Evolutionary conservation across 2,888 invertebrate genomes (phyloP), one percentile per base, ranked within the genome.

Genomic region (Drosophila percnosoma): DNA sequence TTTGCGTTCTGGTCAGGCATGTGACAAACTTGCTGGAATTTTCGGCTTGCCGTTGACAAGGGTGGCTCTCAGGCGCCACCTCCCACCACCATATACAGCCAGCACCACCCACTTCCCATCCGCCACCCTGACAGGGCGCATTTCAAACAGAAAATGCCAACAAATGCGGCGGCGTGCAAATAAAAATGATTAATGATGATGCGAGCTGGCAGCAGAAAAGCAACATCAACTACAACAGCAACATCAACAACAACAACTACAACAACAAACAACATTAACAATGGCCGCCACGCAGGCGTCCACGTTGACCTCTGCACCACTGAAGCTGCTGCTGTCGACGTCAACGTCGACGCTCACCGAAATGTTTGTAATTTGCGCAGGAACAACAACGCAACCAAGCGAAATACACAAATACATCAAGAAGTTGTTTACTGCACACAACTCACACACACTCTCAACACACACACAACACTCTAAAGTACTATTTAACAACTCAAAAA

Each of bases 141-240:
- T 86, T 86, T 84, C 78, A 80, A 84, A 80, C 73, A 78, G 78
- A 87, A 80, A 87, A 87, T 84, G 89, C 87, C 89, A 82, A 75
- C 86, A 87, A 90, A 88, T 87, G 87, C 87, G 90, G 85, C 84
- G 82, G 88, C 87, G 83, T 82, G 90, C 91, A 89, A 91, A 91
- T 91, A 90, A 90, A 90, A 90, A 90, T 90, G 91, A 91, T 91
- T 90, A 90, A 90, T 90, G 90, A 84, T 90, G 89, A 89, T 89
- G 87, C 88, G 80, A 79, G 78, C 63, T 80, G 85, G 87, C 83
- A 82, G 82, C 63, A 66, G 36, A 29, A 64, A 24, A 79, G 24
- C 75, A 73, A 18, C 53, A 75, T 24, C 78, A 76, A 34, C 68
- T 63, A 68, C 78, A 75, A 62, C 74, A 75, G 57, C 69, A 61